Base-by-base conservation (phyloP, 2,797 vertebrate species). In the Mustela erminea region DNA sequence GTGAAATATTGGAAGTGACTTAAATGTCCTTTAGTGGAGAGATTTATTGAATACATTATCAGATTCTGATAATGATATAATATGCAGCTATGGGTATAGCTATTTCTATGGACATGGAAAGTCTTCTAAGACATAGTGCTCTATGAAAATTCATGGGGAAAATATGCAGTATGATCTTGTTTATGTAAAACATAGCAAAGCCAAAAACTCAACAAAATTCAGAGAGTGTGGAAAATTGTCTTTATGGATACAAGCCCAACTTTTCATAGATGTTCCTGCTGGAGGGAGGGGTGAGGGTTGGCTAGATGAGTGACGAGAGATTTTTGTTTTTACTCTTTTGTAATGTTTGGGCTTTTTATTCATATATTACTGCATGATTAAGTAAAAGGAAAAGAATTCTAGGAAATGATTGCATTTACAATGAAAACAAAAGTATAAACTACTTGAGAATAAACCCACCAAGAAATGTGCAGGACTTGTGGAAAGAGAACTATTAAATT, bases 401-500 rank as follows among this genome's bases (percentile, higher is more conserved):
- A 56, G 68, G 52, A 96, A 95, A 93, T 89, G 35, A 78, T 88
- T 68, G 2, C 32, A 74, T 91, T 87, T 88, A 43, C 52, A 82
- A 4, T 56, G 81, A 84, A 52, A 87, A 35, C 32, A 88, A 80
- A 93, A 62, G 46, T 87, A 46, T 9, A 85, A n/a, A 85, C 35
- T 70, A 43, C 74, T 90, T 94, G 78, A 29, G 23, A 81, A 72
- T 78, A 88, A 86, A 46, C 17, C n/a, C 58, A 56, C 38, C 20
- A 95, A 60, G 43, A 92, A 84, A 70, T 52, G 62, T 83, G 29
- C 43, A 84, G 72, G 70, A 56, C 80, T 81, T 95, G 84, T 60
- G 27, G 78, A 95, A 93, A 96, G 46, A 96, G 46, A 93, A 41
- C 13, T 78, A 83, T 94, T 92, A 88, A n/a, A 90, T 95, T 98